Conservation (phyloP, 1,140 invertebrate species). For the Euwallacea fornicatus region DNA sequence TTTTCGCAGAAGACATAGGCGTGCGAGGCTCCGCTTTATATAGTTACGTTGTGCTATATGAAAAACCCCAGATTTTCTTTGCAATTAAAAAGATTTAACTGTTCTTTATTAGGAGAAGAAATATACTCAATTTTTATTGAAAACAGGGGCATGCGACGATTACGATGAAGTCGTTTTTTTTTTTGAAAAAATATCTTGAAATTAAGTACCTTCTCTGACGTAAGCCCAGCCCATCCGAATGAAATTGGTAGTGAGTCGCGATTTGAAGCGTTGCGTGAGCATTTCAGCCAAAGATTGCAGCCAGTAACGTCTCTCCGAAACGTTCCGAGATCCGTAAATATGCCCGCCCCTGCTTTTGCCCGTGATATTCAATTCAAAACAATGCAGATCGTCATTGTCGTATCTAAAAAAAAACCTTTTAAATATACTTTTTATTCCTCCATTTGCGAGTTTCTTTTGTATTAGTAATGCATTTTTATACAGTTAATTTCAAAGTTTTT, state of each 20-base stretch:
- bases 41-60: no score
- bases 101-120: no score
- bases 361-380: slow-evolving; percentile 59
- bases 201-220: slow-evolving; percentile 60
- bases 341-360: slow-evolving; percentile 56
- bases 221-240: slow-evolving; percentile 68
- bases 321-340: slow-evolving; percentile 59
- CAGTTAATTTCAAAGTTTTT: no score
- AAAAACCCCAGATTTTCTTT: no score
- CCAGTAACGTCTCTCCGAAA: slow-evolving; percentile 64
- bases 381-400: slow-evolving; percentile 61
- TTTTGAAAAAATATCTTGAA: not conserved
- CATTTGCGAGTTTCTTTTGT: not conserved
- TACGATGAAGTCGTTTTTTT: not conserved
- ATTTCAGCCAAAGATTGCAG: slow-evolving; percentile 68
- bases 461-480: not conserved
- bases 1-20: no score
- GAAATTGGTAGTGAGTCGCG: slow-evolving; percentile 62
- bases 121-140: no score
- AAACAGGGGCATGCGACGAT: no score
- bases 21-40: no score
- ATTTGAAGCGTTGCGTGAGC: slow-evolving; percentile 62
- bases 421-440: slow-evolving; percentile 37
- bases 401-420: slow-evolving; percentile 50
- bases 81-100: no score